phyloP scores from a whole-genome alignment of 92 coral and sea anemone species.

The Heliopora coerulea region DNA sequence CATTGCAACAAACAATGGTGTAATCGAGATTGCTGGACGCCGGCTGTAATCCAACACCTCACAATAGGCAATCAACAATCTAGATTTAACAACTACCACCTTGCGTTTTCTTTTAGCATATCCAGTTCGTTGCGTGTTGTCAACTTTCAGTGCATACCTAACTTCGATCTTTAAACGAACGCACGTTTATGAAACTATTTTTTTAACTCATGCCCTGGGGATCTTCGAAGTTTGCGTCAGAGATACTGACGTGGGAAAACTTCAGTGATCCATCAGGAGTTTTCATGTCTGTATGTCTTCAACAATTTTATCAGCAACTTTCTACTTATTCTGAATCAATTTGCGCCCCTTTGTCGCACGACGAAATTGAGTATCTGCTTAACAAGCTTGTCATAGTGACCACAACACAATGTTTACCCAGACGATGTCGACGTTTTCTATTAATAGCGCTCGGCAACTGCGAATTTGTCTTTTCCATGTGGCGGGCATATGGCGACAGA shows the following conservation, averaged over 20 bases:
- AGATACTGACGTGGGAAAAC: slow-evolving; percentile 6
- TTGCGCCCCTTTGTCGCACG: slow-evolving; percentile 15
- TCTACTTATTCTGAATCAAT: neutral
- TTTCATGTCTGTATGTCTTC: neutral
- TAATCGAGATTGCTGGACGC: slow-evolving; percentile 5
- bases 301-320: neutral
- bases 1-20: slow-evolving; percentile 5
- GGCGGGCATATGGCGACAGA: slow-evolving; percentile 26
- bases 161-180: neutral
- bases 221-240: neutral
- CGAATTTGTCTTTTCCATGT: slow-evolving; percentile 39
- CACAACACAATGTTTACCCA: slow-evolving; percentile 33
- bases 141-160: neutral
- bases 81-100: slow-evolving; percentile 36
- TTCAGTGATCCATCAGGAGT: neutral
- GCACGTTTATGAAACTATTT: neutral
- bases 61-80: slow-evolving; percentile 40
- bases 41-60: slow-evolving; percentile 31
- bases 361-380: slow-evolving; percentile 4
- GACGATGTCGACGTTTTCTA: slow-evolving; percentile 18
- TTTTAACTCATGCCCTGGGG: neutral
- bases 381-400: slow-evolving; percentile 32
- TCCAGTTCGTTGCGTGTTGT: neutral
- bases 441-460: slow-evolving; percentile 28
- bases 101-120: neutral